Base-by-base conservation (phyloP, 2,888 invertebrate species). In the Acrobasis suavella region DNA sequence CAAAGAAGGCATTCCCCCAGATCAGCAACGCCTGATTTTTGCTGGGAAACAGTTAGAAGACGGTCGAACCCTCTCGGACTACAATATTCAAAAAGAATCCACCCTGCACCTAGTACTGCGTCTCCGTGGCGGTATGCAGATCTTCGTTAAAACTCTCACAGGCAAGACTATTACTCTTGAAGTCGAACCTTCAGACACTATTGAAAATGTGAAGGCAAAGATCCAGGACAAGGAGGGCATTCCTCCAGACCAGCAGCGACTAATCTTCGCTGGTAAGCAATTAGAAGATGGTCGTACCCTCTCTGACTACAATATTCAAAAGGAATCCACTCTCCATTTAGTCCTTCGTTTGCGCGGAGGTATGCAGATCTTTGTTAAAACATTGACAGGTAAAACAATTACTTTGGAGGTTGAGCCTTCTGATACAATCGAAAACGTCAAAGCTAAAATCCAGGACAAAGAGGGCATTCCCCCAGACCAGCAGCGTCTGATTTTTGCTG, bases 111-210 rank as follows among this genome's bases (percentile, higher is more conserved):
- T 76, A 54, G 76, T 76, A 14, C 54, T 76, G 54, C 75, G 76
- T 67, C 72, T 76, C 9, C 71, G 76, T 10, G 67, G 72, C 58
- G 74, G 74, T 58, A 76, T 97, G 97, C 97, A 98, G 94, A 98
- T 98, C 82, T 98, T 97, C 84, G 97, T 97, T 51, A 97, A 97
- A 86, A 97, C 97, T 73, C 93, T 97, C 58, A 97, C 97, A 72
- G 97, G 97, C 73, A 97, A 97, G 92, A 97, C 97, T 83, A 96
- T 97, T 86, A 96, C 96, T 73, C 94, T 96, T 72, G 96, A 96
- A 93, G 96, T 96, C 67, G 97, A 97, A 83, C 95, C 97, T 9
- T 96, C 96, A 2, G 97, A 97, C 80, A 96, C 96, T 10, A 97
- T 97, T 78, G 97, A 97, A 91, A 96, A 97, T 95, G 97, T 97